Base-by-base conservation (phyloP, 2,797 vertebrate species). In the Leuciscus waleckii region DNA sequence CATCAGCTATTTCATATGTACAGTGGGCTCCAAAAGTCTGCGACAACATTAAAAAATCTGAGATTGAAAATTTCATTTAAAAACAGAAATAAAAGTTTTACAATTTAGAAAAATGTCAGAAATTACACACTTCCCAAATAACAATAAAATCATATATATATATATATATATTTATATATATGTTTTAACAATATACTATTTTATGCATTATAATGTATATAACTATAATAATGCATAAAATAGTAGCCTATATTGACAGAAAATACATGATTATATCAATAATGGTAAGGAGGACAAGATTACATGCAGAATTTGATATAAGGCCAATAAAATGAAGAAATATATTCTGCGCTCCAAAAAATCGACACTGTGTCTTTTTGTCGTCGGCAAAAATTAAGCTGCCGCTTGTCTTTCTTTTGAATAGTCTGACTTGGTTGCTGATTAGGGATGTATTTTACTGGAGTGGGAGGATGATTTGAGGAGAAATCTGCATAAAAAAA, bases 371-470 rank as follows among this genome's bases (percentile, higher is more conserved):
- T 89, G 35, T 67, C 23, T 35, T 67, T 83, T 51, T 51, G 49
- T 29, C 17, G 21, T 19, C 29, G 39, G 10, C n/a, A 77, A 73
- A 86, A 89, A 89, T 89, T 87, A 89, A 77, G 70, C 41, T 58
- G 76, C 41, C n/a, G 79, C 69, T 87, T 87, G 86, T 86, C 86
- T 91, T 90, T 90, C 86, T 82, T 82, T 51, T 71, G 43, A 88
- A 81, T 87, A 69, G 88, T 86, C 73, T 77, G 79, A 84, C 78
- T 87, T 51, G 79, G 80, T 83, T 76, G 26, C 46, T 81, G 87
- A 89, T 83, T 82, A 51, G 13, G 9, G 16, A 63, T 54, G 6
- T 21, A 21, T 88, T 90, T 90, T 85, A 88, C 78, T 79, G 75
- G 73, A 69, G 85, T 70, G 84, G 87, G 78, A 29, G 39, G 71